These are phyloP conservation scores for Rhombomys opimus DNA, from an alignment of 2,113 vertebrate genomes.

Conservation along the genomic window DNA sequence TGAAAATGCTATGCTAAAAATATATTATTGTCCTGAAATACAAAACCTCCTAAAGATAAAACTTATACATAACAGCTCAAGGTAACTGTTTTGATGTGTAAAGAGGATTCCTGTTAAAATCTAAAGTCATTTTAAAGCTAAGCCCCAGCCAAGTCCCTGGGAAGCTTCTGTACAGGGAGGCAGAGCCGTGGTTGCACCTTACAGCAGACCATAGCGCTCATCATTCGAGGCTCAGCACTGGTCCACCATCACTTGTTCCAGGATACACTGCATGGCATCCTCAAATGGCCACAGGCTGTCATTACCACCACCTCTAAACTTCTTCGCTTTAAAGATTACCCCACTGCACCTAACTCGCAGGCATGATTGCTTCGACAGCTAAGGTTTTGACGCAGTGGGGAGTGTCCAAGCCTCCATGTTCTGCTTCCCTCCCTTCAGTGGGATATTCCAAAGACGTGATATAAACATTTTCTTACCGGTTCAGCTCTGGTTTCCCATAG, in stretches of 20 bases:
- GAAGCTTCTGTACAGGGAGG: neutral
- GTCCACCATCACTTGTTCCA: neutral
- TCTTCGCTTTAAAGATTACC: neutral
- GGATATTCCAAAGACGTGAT: neutral
- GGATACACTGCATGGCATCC: neutral
- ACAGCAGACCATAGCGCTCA: neutral
- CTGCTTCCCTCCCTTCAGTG: neutral
- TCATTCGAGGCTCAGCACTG: neutral
- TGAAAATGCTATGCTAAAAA: neutral
- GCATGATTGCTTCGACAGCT: too few relatives aligned
- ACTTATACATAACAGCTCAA: neutral
- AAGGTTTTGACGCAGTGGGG: neutral
- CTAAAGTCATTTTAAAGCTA: slow-evolving; percentile 8
- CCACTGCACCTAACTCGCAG: neutral
- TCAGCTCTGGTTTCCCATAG: neutral
- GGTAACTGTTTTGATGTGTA: neutral
- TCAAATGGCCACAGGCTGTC: neutral
- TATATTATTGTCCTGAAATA: neutral
- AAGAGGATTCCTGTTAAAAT: neutral
- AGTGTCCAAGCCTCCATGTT: neutral
- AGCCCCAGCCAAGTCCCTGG: neutral
- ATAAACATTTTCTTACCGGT: neutral
- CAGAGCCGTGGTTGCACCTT: neutral
- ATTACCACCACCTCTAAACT: neutral
- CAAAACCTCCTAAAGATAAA: neutral